Base-by-base conservation (phyloP, 2,888 invertebrate species). In the Arge pagana region DNA sequence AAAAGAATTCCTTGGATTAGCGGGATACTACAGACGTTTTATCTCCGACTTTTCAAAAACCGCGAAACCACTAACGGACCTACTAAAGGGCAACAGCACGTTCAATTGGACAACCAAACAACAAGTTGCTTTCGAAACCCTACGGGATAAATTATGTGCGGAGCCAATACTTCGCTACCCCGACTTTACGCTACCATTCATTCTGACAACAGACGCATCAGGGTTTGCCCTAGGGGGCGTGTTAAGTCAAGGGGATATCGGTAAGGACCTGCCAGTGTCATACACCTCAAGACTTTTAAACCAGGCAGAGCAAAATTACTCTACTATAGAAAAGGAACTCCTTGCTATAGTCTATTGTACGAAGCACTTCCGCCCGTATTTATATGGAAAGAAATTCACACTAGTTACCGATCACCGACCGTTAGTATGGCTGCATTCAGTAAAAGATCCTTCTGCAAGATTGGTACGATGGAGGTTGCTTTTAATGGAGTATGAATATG, bases 381-480 rank as follows among this genome's bases (percentile, higher is more conserved):
- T 36, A 16, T 36, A 15, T 18, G 36, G 36, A 16, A 5, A 18
- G n/a, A 36, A 3, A 16, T 36, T 36, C n/a, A 16, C 11, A 8
- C 21, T 39, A n/a, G 39, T 39, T 10, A 8, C 21, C 21, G 39
- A 39, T 21, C 39, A 39, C 4, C 21, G 23, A 21, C 41, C 28
- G 16, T 8, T 41, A 16, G n/a, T 7, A 28, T 19, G 39, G 39
- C 19, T 39, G 10, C 11, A 39, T 21, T 39, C 21, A 21, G 11
- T 39, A 3, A 21, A 39, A n/a, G 1, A 51, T 28, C 24, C 37
- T 10, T 31, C 50, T 2, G 33, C 55, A 4, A 35, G 52, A 2
- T 24, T 52, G 10, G 11, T 35, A 7, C 30, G 41, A 23, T 55
- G 55, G 52, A 33, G 45, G 15, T 28, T 52, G 4, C 45, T 52